phyloP scores from a whole-genome alignment of 1,140 invertebrate species.

The Camponotus vicinus region DNA sequence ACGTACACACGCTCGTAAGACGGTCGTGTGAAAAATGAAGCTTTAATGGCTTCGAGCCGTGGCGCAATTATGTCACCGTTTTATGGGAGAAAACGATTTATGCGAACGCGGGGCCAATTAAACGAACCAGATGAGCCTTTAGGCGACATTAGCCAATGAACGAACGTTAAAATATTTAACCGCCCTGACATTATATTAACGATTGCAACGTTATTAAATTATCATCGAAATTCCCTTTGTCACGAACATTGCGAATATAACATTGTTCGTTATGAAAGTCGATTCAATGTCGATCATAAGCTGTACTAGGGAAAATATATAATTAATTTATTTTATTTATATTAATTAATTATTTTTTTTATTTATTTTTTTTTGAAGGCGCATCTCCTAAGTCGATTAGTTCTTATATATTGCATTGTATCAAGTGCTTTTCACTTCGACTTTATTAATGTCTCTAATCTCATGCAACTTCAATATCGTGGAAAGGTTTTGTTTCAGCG shows the following conservation, averaged over 20 bases:
- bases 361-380: neutral
- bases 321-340: neutral
- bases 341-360: neutral
- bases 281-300: neutral
- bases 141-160: neutral
- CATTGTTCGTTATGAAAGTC: neutral
- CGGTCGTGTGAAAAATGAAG: conserved; percentile 43
- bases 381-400: neutral
- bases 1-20: conserved; percentile 4
- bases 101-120: conserved; percentile 24
- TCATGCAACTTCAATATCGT: conserved; percentile 1
- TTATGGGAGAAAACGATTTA: conserved; percentile 29
- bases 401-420: neutral
- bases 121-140: neutral
- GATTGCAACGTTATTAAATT: neutral
- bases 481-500: conserved; percentile 13
- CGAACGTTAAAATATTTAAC: neutral
- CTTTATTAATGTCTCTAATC: conserved; percentile 27
- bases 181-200: neutral
- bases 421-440: neutral
- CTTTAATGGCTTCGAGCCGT: conserved; percentile 40
- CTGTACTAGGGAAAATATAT: neutral
- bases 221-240: neutral
- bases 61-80: conserved; percentile 29
- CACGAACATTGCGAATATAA: neutral